Evolutionary conservation across 2,797 vertebrate genomes (phyloP).

Genomic region (Diglossa cyanea): DNA sequence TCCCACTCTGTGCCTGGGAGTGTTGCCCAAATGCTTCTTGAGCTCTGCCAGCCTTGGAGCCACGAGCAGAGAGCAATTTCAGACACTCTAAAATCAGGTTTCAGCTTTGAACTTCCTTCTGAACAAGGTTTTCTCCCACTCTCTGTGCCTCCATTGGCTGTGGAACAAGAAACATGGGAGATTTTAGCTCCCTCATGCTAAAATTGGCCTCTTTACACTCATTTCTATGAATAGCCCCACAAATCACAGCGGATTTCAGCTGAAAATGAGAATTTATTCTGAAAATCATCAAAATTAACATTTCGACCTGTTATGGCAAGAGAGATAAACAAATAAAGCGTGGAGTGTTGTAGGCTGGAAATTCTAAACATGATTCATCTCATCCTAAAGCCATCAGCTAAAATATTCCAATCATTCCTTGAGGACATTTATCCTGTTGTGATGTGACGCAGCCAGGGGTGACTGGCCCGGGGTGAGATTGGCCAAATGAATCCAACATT

Average conservation of each 20-base stretch:
- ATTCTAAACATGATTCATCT: not conserved
- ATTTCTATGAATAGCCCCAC: not conserved
- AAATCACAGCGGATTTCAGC: not conserved
- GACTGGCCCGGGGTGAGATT: not conserved
- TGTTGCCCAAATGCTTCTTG: accelerated
- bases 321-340: not conserved
- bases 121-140: not conserved
- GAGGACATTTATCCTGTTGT: not conserved
- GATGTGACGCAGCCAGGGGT: not conserved
- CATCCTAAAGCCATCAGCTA: not conserved
- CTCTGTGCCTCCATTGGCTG: not conserved
- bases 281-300: not conserved
- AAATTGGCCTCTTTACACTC: not conserved
- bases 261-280: not conserved
- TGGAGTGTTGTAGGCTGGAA: not conserved
- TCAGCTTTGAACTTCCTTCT: not conserved
- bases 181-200: not conserved
- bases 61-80: not conserved
- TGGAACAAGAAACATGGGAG: not conserved
- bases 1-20: not conserved
- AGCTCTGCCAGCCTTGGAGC: not conserved
- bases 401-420: not conserved
- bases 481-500: not conserved
- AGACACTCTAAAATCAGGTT: not conserved
- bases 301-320: not conserved